Evolutionary conservation across 23 tunicate species (phyloP).

Genomic region (Styela clava): DNA sequence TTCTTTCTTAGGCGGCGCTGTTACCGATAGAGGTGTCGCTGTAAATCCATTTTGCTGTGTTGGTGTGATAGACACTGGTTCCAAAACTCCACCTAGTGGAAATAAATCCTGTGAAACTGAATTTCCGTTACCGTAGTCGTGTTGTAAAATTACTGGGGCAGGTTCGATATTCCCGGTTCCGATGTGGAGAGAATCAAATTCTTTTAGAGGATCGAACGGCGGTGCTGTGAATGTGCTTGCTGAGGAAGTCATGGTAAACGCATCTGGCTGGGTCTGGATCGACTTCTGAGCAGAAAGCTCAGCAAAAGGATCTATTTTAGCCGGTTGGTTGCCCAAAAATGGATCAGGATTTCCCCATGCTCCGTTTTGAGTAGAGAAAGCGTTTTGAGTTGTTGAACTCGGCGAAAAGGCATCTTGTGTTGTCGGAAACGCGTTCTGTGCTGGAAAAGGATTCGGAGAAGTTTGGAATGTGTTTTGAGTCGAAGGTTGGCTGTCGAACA

Average conservation of each 20-base stretch:
- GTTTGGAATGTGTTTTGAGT: not conserved
- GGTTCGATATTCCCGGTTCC: slow-evolving; percentile 2
- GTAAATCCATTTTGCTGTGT: not conserved
- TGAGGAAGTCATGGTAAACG: not conserved
- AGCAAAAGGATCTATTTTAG: not conserved
- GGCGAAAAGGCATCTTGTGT: not conserved
- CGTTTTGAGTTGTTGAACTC: not conserved
- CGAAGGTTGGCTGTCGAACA: not conserved
- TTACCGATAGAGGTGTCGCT: not conserved
- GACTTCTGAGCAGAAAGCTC: not conserved
- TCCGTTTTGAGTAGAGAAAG: not conserved
- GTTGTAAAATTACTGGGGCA: not conserved
- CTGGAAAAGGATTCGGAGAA: not conserved
- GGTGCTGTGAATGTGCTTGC: slow-evolving; percentile 4
- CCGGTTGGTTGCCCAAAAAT: not conserved
- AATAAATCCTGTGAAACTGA: slow-evolving; percentile 23
- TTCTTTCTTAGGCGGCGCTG: slow-evolving; percentile 4
- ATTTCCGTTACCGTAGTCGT: slow-evolving; percentile 5
- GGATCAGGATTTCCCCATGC: not conserved
- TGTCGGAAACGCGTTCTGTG: not conserved
- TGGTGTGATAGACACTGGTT: not conserved
- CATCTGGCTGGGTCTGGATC: not conserved
- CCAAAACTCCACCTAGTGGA: not conserved
- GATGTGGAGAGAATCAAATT: slow-evolving; percentile 42
- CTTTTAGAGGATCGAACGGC: slow-evolving; percentile 59